Evolutionary conservation across 2,888 invertebrate genomes (phyloP).

Genomic region (Hedya salicella): DNA sequence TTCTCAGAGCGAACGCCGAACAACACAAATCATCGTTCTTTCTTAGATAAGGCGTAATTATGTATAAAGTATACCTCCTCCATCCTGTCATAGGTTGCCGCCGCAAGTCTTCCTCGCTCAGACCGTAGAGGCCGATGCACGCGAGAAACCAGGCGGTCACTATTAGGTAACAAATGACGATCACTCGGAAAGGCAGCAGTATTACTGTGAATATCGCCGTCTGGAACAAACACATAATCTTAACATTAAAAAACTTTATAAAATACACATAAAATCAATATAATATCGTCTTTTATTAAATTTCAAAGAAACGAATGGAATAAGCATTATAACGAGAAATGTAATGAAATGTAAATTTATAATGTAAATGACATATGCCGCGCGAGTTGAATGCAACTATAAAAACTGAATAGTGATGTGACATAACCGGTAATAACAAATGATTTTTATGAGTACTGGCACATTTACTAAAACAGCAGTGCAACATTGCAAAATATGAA

Average conservation of each 20-base stretch:
- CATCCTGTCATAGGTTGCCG: constrained; percentile 93
- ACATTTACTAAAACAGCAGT: too few species aligned
- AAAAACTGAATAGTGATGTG: not conserved
- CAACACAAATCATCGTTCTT: too few species aligned
- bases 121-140: constrained; percentile 91
- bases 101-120: constrained; percentile 91
- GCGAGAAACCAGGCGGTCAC: constrained; percentile 94
- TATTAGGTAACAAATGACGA: constrained; percentile 90
- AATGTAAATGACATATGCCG: too few species aligned
- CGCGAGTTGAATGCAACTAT: not conserved
- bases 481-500: too few species aligned
- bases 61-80: constrained; percentile 89
- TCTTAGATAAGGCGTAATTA: constrained; percentile 4
- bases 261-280: too few species aligned
- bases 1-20: too few species aligned
- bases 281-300: too few species aligned
- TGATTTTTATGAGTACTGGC: too few species aligned
- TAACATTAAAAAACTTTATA: too few species aligned
- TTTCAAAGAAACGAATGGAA: too few species aligned
- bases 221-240: constrained; percentile 85
- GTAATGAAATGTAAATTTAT: too few species aligned
- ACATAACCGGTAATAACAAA: not conserved
- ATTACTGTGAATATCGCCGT: constrained; percentile 94
- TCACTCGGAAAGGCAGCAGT: constrained; percentile 92
- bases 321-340: too few species aligned